Conservation (phyloP, 2,113 vertebrate species). For the Chamaetylas fuelleborni region DNA sequence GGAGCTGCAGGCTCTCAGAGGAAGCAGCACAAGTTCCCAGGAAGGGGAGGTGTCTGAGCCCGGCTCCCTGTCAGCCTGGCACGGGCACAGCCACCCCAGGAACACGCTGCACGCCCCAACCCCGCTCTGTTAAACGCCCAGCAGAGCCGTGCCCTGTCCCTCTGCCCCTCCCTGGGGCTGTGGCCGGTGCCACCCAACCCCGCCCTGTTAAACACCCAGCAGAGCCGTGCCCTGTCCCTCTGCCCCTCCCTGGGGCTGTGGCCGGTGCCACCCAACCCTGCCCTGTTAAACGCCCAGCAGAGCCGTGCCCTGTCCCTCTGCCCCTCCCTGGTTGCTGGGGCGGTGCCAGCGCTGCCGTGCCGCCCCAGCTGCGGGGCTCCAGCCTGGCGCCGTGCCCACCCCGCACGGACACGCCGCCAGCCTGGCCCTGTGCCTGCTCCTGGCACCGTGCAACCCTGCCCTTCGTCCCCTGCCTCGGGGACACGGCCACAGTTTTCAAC, state of each 20-base stretch:
- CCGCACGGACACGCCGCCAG: neutral
- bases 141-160: too few species aligned
- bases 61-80: accelerated
- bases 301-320: neutral
- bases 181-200: too few species aligned
- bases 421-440: accelerated
- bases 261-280: too few species aligned
- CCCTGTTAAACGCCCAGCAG: too few species aligned
- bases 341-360: neutral
- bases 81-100: neutral
- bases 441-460: neutral
- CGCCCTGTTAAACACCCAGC: too few species aligned
- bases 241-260: too few species aligned
- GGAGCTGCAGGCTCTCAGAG: neutral
- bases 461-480: neutral
- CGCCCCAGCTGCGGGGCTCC: too few species aligned
- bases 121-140: neutral
- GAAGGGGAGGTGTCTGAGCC: neutral
- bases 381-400: neutral
- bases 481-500: neutral
- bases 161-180: too few species aligned
- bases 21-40: neutral
- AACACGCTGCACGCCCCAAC: too few species aligned
- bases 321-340: too few species aligned
- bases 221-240: too few species aligned